Evolutionary conservation across 2,888 invertebrate species (phyloP), one percentile per base, ranked within the genome.

Genomic region (Torymus tubicola): DNA sequence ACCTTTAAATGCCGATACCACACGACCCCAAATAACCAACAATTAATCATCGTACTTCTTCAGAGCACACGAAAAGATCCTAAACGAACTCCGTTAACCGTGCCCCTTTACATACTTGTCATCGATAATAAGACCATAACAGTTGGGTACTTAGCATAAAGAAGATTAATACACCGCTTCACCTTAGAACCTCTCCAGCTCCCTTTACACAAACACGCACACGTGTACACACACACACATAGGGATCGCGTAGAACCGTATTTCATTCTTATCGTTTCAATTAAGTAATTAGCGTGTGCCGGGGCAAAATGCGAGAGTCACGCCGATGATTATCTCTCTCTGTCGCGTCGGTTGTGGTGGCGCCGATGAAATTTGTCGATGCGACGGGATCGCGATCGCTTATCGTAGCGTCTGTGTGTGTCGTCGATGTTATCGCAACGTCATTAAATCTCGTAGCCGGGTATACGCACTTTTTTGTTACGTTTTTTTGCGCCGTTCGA

Each of bases 241-340:
- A 10, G 31, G 65, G 55, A 21, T 10, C 2, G 11, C 2, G 11
- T 31, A 57, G 21, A 64, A 57, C 42, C 68, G 63, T 67, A 52
- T 72, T 69, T 73, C 75, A 79, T 10, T 55, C 72, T 71, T 81
- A 79, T 79, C 73, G 73, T 73, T 73, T 73, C 58, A 78, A 82
- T 79, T 79, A 72, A 82, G 76, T 76, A 76, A 79, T 82, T 79
- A 77, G 72, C 73, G 69, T 65, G 60, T 16, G 42, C 42, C 42
- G 21, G 13, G 10, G 50, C 65, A 69, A 69, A 70, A 64, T 50
- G 53, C 53, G 18, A 64, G 52, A 75, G 52, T 75, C 58, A 70
- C 18, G 64, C 42, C 70, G 65, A 75, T 70, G 65, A 80, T 68
- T 74, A 63, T 72, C 72, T 74, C 72, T 74, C 60, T 53, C 31